Conservation (phyloP, 2,113 vertebrate genomes). For the Seriola rivoliana region DNA sequence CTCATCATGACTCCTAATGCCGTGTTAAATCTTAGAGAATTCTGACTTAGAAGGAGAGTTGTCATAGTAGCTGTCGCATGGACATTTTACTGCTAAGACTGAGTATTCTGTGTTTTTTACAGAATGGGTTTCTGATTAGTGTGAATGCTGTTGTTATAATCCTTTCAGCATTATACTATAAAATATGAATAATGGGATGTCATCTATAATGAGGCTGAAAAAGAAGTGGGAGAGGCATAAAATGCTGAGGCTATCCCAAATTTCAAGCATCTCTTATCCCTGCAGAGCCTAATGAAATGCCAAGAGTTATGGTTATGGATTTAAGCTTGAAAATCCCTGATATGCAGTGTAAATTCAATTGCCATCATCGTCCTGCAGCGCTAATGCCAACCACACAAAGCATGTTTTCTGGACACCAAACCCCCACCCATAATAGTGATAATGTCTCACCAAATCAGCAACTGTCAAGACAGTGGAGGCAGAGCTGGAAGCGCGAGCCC, state of each 20-base stretch:
- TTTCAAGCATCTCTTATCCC: conserved; percentile 11
- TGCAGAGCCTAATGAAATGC: conserved; percentile 15
- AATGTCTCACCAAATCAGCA: neutral
- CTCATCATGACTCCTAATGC: conserved; percentile 59
- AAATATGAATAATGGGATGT: conserved; percentile 20
- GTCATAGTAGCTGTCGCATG: neutral
- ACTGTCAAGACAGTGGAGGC: conserved; percentile 9
- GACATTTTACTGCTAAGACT: neutral
- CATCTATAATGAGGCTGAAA: conserved; percentile 8
- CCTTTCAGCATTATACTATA: conserved; percentile 8
- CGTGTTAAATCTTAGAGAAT: conserved; percentile 42
- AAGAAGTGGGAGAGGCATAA: neutral
- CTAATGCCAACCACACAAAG: neutral
- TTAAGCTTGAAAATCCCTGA: conserved; percentile 29
- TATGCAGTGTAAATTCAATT: neutral
- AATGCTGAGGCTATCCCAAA: conserved; percentile 14
- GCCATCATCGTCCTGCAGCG: neutral
- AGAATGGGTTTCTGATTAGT: neutral
- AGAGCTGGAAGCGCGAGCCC: neutral
- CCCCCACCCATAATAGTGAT: neutral
- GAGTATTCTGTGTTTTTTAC: conserved; percentile 8
- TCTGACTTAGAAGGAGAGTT: conserved; percentile 26
- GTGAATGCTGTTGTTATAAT: conserved; percentile 2
- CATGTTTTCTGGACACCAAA: neutral
- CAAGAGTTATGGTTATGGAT: conserved; percentile 15